These are phyloP conservation scores for Drosophila picticornis DNA, from an alignment of 2,888 invertebrate species.

Conservation along the genomic window DNA sequence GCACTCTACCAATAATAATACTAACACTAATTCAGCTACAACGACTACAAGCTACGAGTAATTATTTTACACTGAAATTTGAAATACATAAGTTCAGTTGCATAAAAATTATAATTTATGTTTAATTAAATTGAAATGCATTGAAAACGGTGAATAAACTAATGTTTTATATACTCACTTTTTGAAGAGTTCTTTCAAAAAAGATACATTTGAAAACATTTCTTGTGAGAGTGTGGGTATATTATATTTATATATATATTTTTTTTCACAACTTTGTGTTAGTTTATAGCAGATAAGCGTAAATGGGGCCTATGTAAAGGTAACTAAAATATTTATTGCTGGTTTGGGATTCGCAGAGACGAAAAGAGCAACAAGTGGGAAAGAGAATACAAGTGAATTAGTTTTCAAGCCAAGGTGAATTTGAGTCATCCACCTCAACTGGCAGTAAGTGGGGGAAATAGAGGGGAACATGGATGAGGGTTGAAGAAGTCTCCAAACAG, in stretches of 20 bases:
- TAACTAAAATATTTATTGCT: neutral
- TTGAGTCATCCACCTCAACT: neutral
- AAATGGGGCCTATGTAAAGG: neutral
- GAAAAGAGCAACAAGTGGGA: constrained; percentile 25
- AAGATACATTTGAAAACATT: neutral
- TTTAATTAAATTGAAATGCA: neutral
- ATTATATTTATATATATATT: no score
- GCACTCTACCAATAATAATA: constrained; percentile 19
- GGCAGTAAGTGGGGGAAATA: neutral
- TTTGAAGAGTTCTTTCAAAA: neutral
- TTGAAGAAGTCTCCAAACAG: neutral
- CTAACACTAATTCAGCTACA: constrained; percentile 8
- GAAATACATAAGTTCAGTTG: neutral
- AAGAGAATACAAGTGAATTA: neutral
- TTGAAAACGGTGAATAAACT: neutral
- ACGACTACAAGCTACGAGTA: constrained; percentile 18
- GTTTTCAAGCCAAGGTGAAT: neutral
- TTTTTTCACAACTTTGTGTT: neutral
- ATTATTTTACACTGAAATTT: constrained; percentile 5
- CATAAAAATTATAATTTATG: neutral
- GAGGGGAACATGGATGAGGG: neutral
- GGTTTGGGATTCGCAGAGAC: constrained; percentile 51
- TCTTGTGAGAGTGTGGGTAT: neutral
- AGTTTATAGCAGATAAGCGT: neutral
- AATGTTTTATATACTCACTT: neutral